Conservation (phyloP, 1,140 invertebrate genomes). For the Scaptodrosophila lebanonensis region DNA sequence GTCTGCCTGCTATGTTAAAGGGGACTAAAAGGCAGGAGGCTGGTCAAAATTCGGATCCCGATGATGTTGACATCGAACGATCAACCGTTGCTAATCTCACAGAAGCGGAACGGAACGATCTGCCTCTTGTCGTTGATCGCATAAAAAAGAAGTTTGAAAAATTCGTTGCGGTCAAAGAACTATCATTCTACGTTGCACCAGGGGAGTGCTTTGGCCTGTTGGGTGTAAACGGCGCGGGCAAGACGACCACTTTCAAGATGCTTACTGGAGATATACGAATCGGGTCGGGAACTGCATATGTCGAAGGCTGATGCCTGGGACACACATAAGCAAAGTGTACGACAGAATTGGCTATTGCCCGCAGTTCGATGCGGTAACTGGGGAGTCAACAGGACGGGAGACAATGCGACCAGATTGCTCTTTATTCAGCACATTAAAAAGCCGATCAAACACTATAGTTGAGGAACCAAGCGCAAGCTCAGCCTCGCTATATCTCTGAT, state of each 20-base stretch:
- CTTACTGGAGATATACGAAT: slow-evolving; percentile 86
- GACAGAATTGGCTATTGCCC: slow-evolving; percentile 86
- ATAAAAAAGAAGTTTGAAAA: slow-evolving; percentile 81
- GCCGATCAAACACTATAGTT: slow-evolving; percentile 83
- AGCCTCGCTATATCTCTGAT: slow-evolving; percentile 93
- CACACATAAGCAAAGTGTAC: slow-evolving; percentile 77
- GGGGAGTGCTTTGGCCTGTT: slow-evolving; percentile 92
- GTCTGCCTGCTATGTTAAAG: too few relatives aligned
- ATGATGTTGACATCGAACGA: slow-evolving; percentile 11
- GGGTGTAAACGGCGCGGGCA: slow-evolving; percentile 89
- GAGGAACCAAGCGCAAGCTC: slow-evolving; percentile 95
- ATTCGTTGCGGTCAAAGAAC: slow-evolving; percentile 81
- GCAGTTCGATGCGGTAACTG: slow-evolving; percentile 88
- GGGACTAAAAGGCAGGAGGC: too few relatives aligned
- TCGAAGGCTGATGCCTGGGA: slow-evolving; percentile 77
- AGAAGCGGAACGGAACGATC: background rate
- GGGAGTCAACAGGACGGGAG: slow-evolving; percentile 86
- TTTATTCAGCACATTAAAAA: slow-evolving; percentile 76
- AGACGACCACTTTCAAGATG: slow-evolving; percentile 92
- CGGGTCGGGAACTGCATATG: slow-evolving; percentile 77
- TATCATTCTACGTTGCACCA: slow-evolving; percentile 79
- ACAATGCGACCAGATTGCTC: slow-evolving; percentile 79
- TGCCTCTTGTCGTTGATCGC: slow-evolving; percentile 53
- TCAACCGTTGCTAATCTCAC: background rate
- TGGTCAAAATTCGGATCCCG: too few relatives aligned